Evolutionary conservation across 2,797 vertebrate species (phyloP).

Genomic region (Cossypha polioptera): DNA sequence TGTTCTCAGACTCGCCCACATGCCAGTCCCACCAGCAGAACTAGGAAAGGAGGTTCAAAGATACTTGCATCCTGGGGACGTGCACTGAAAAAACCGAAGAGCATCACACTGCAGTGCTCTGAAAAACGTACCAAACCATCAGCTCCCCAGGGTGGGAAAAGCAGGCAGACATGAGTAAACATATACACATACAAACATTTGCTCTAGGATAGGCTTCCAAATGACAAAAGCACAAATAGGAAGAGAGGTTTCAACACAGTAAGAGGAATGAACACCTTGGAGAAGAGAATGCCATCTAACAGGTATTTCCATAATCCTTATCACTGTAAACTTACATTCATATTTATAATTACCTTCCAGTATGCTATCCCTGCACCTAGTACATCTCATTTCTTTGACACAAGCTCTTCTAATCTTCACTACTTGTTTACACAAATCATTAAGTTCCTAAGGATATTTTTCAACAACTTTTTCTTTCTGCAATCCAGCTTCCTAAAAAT

Average conservation of each 20-base stretch:
- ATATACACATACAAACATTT: fast-evolving
- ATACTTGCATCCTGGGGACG: neutral
- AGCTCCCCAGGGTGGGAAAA: neutral
- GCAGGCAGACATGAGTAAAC: fast-evolving
- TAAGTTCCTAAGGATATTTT: neutral
- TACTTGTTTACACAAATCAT: neutral
- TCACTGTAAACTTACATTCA: neutral
- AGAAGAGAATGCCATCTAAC: slow-evolving; percentile 29
- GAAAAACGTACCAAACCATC: neutral
- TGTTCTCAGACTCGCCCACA: neutral
- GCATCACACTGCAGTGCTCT: neutral
- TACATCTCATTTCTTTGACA: neutral
- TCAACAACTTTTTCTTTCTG: neutral
- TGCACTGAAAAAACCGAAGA: neutral
- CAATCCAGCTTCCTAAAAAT: neutral
- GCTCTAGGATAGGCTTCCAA: neutral
- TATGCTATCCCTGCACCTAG: neutral
- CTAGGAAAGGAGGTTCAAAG: neutral
- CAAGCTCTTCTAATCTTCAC: neutral
- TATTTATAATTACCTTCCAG: neutral
- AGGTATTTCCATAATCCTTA: slow-evolving; percentile 34
- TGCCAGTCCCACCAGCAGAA: neutral
- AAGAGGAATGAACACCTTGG: neutral
- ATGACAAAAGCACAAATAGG: neutral
- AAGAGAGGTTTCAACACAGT: neutral